phyloP scores from a whole-genome alignment of 2,113 vertebrate genomes.

The Platanista minor region DNA sequence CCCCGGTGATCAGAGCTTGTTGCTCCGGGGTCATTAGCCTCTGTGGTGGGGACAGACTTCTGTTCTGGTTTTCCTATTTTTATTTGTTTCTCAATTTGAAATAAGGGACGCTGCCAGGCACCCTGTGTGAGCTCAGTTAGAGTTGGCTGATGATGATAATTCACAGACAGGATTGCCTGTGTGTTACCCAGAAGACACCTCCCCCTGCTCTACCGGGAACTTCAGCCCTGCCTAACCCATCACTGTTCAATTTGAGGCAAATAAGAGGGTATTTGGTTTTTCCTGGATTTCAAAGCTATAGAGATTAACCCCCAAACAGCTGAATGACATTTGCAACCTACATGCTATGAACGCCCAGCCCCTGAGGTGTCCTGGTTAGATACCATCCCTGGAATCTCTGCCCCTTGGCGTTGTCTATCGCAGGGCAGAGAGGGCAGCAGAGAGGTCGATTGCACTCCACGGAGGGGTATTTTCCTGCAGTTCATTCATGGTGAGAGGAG shows the following conservation, averaged over 20 bases:
- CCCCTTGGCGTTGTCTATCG: neutral
- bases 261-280: neutral
- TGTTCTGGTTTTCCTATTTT: neutral
- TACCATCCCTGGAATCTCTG: neutral
- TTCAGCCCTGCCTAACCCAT: neutral
- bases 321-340: neutral
- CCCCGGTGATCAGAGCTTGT: neutral
- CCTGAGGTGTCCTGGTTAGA: neutral
- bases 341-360: too few species aligned
- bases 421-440: neutral
- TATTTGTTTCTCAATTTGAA: constrained; percentile 1
- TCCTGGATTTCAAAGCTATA: neutral
- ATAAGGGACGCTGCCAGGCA: neutral
- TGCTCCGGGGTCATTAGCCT: neutral
- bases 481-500: neutral
- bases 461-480: neutral
- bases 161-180: neutral
- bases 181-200: neutral
- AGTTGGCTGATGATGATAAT: neutral
- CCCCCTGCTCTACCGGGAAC: neutral
- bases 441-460: accelerated
- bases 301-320: neutral
- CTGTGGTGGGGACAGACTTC: neutral
- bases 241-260: neutral
- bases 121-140: neutral